Evolutionary conservation across 37 sponge, comb jelly and placozoan species (phyloP).

Genomic region (Cladorhizidae sp.): DNA sequence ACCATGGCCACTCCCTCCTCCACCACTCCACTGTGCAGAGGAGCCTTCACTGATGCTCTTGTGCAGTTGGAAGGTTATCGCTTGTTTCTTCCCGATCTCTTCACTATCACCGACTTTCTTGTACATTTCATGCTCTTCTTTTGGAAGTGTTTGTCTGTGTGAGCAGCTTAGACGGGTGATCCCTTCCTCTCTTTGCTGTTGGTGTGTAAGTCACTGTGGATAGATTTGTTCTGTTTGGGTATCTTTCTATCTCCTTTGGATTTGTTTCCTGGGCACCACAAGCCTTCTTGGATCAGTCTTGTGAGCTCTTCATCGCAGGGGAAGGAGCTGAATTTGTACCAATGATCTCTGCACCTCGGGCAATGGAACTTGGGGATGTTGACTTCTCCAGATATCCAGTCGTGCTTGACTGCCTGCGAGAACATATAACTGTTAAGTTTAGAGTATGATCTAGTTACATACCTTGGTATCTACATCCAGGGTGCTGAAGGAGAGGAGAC

Average conservation of each 20-base stretch:
- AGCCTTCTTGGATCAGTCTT: constrained; percentile 62
- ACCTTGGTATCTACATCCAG: constrained; percentile 65
- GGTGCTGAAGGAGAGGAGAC: constrained; percentile 68
- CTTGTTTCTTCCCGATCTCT: constrained; percentile 31
- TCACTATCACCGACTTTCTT: not conserved
- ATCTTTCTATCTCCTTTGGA: not conserved
- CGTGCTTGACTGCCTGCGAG: constrained; percentile 15
- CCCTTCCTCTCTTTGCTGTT: not conserved
- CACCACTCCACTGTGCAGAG: not conserved
- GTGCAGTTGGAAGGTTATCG: constrained; percentile 63
- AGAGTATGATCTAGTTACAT: too few relatives aligned
- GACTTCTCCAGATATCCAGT: constrained; percentile 76
- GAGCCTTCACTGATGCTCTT: not conserved
- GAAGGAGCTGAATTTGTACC: constrained; percentile 70
- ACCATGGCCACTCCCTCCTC: constrained; percentile 11
- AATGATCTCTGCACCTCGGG: constrained; percentile 83
- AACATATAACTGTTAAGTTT: not conserved
- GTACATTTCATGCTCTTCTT: too few relatives aligned
- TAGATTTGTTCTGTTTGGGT: not conserved
- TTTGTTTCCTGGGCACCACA: constrained; percentile 62
- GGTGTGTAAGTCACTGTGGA: too few relatives aligned
- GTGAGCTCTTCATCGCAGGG: constrained; percentile 86
- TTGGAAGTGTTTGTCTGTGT: not conserved
- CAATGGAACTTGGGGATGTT: constrained; percentile 80
- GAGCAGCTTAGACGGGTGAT: too few relatives aligned